Evolutionary conservation across 2,797 vertebrate genomes (phyloP).

Genomic region (Centropyge bicolor): DNA sequence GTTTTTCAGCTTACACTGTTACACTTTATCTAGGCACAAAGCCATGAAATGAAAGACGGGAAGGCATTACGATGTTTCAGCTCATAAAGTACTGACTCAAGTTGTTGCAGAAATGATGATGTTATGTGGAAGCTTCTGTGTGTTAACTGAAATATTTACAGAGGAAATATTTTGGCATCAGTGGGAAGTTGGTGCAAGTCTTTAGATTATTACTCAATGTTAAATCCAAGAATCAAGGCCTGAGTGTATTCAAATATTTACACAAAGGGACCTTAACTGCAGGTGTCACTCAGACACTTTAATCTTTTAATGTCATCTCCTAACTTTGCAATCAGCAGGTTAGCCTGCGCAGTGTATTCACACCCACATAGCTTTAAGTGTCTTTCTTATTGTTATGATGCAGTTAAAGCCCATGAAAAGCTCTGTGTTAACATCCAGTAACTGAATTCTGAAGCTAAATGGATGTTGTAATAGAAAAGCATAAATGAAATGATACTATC

Average conservation of each 20-base stretch:
- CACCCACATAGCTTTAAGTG: not conserved
- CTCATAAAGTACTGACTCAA: not conserved
- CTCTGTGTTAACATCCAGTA: not conserved
- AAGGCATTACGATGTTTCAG: not conserved
- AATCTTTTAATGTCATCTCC: not conserved
- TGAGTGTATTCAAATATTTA: slow-evolving; percentile 47
- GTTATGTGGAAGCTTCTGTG: not conserved
- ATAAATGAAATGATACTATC: not conserved
- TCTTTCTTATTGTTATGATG: not conserved
- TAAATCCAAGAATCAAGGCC: slow-evolving; percentile 11
- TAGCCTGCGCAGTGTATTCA: not conserved
- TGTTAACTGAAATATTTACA: slow-evolving; percentile 35
- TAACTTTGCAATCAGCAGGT: not conserved
- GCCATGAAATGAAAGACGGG: slow-evolving; percentile 21
- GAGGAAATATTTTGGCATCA: slow-evolving; percentile 15
- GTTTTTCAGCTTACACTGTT: slow-evolving; percentile 6
- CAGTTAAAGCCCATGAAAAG: not conserved
- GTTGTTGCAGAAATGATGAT: not conserved
- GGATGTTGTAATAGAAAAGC: not conserved
- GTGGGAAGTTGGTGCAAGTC: slow-evolving; percentile 5
- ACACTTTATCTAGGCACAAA: slow-evolving; percentile 1
- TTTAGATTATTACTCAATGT: slow-evolving; percentile 10
- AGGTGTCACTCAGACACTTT: not conserved
- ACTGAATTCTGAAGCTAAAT: not conserved
- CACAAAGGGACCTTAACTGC: not conserved